phyloP scores from a whole-genome alignment of 2,113 vertebrate genomes.

The Caranx ignobilis region DNA sequence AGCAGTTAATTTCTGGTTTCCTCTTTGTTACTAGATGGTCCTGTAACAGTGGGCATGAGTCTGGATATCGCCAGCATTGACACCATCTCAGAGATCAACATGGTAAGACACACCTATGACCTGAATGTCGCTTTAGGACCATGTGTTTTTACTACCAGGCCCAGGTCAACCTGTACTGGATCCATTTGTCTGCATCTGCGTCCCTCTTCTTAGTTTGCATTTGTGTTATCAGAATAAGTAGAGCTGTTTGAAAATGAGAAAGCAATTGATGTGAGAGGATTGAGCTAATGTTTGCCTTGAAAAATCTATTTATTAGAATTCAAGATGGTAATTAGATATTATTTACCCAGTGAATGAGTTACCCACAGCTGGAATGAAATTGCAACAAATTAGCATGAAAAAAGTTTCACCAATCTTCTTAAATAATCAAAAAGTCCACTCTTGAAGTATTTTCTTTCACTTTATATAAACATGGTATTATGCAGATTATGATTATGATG shows the following conservation, averaged over 20 bases:
- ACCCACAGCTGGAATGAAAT: background rate
- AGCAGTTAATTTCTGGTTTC: background rate
- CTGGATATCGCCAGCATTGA: slow-evolving; percentile 95
- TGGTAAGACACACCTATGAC: slow-evolving; percentile 81
- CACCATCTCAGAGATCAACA: slow-evolving; percentile 95
- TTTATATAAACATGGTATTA: too few species aligned
- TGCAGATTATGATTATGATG: too few species aligned
- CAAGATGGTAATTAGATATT: background rate
- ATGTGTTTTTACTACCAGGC: background rate
- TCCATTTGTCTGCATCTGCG: background rate
- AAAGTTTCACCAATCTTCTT: too few species aligned
- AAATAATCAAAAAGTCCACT: too few species aligned
- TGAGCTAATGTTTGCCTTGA: background rate
- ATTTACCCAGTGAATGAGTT: background rate
- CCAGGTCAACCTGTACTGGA: background rate
- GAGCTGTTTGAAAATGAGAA: background rate
- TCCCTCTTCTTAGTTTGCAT: background rate
- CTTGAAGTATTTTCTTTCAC: too few species aligned
- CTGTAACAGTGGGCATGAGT: slow-evolving; percentile 92
- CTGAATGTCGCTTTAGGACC: too few species aligned
- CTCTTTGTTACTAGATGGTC: slow-evolving; percentile 84
- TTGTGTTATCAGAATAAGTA: background rate
- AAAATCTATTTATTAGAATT: background rate
- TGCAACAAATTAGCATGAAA: background rate
- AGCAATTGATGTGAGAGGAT: background rate